Evolutionary conservation across 1,140 invertebrate species (phyloP).

Genomic region (Magallana gigas): DNA sequence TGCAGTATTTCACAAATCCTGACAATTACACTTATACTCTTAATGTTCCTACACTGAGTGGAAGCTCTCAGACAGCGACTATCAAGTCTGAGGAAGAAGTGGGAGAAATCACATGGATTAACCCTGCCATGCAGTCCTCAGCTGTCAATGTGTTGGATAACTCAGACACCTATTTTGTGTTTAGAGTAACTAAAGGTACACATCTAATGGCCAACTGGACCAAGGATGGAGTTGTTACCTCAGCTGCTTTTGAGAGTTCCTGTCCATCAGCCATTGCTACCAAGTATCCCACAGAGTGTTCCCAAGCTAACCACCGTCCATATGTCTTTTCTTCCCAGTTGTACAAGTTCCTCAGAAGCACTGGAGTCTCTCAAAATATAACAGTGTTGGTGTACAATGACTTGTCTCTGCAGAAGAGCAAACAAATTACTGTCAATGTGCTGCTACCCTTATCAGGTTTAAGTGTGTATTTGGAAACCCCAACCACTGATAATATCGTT

Average conservation of each 20-base stretch:
- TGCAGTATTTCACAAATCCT: conserved; percentile 50
- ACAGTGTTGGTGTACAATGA: conserved; percentile 33
- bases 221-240: background rate
- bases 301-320: conserved; percentile 30
- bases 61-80: background rate
- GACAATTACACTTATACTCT: conserved; percentile 44
- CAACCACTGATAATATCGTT: conserved; percentile 43
- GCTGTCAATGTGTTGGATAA: conserved; percentile 32
- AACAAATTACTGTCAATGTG: conserved; percentile 15
- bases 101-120: conserved; percentile 46
- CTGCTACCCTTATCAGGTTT: conserved; percentile 40
- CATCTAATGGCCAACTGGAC: conserved; percentile 47
- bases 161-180: conserved; percentile 44
- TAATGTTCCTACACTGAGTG: conserved; percentile 30
- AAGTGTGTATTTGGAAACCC: conserved; percentile 38
- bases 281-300: conserved; percentile 16
- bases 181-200: conserved; percentile 43
- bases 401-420: conserved; percentile 23
- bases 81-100: conserved; percentile 52
- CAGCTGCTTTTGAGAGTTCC: conserved; percentile 7
- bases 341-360: conserved; percentile 37
- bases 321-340: conserved; percentile 43
- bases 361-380: background rate
- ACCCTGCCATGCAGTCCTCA: conserved; percentile 17
- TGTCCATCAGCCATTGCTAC: conserved; percentile 45